Base-by-base conservation (phyloP, 2,113 vertebrate genomes). In the Grallaria varia region DNA sequence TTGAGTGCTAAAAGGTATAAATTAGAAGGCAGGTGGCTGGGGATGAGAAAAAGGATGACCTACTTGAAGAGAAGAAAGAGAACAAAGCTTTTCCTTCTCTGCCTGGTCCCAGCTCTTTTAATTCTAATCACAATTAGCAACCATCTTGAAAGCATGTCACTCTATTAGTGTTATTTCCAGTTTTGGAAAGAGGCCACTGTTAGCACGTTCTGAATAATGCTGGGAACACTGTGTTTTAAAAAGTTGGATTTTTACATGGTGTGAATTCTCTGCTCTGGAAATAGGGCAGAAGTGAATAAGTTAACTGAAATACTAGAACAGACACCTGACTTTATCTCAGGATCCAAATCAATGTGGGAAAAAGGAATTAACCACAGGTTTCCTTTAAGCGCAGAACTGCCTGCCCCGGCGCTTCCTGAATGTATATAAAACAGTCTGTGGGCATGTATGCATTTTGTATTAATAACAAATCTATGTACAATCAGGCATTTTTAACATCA, bases 391-490 rank as follows among this genome's bases (percentile, higher is more conserved):
- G 90, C 63, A 77, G 81, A 77, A 40, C 83, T 80, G 50, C 83
- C 87, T 92, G 88, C 84, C 90, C 83, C 58, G 44, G 37, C 2
- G 0, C 83, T 95, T 96, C 69, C 73, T 66, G 44, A 56, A 82
- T n/a, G 21, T 92, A 35, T 35, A 90, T 96, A 76, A 89, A 96
- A 90, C 64, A 89, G 44, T 92, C 73, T 44, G 52, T 78, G 82
- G 77, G 30, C 77, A 82, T 64, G 76, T 93, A 81, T 93, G 58
- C 83, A 72, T 84, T 96, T 96, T 95, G 66, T 94, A 90, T 95
- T 94, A 94, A 93, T 89, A 95, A 93, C 94, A 96, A 94, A 96
- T 96, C 93, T 84, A 82, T 92, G 89, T 94, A 95, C 76, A 94
- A 89, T 89, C 92, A 93, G 93, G 80, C 80, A 87, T 94, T 93